Evolutionary conservation across 23 tunicate species (phyloP), one percentile per base, ranked within the genome.

Genomic region (Clavelina lepadiformis): DNA sequence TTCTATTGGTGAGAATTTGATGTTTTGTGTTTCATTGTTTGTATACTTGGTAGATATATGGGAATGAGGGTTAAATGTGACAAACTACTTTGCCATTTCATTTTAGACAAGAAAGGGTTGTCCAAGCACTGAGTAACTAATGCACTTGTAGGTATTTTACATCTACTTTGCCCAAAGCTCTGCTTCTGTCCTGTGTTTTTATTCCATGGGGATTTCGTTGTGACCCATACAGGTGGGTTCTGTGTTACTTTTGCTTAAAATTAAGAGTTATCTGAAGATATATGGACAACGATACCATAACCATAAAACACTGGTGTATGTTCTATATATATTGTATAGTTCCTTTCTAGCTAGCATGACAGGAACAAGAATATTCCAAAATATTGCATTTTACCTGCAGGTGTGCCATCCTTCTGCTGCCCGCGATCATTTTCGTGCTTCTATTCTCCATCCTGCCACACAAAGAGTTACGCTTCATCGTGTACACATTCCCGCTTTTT

Each of bases 401-500:
- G 57, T 66, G 57, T 46, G 24, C 57, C 7, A 21, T 46, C 19
- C 32, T 91, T 15, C 57, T 83, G 7, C 13, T 77, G 18, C 98
- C 98, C 13, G 76, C 92, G 8, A 23, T 67, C 0, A 62, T 44
- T 2, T 91, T 91, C 45, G 68, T 91, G 4, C 44, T 78, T 31
- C 53, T 73, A 3, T 82, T 73, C 33, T 91, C 98, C 3, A 34
- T 71, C 23, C 56, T 82, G 20, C 92, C 98, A 33, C 98, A 91
- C 76, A 91, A 91, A 66, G 98, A 91, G 59, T 60, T 82, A 38
- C 46, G 98, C 2, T 91, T 91, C 61, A 83, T 91, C 36, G 64
- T 84, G n/a, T 91, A 91, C 77, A 82, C 86, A 28, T 56, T 82
- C 27, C 92, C 98, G 4, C 31, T 91, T 51, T 53, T 91, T 15